These are phyloP conservation scores for Nothura maculosa DNA, from an alignment of 2,797 vertebrate genomes.

Conservation along the genomic window DNA sequence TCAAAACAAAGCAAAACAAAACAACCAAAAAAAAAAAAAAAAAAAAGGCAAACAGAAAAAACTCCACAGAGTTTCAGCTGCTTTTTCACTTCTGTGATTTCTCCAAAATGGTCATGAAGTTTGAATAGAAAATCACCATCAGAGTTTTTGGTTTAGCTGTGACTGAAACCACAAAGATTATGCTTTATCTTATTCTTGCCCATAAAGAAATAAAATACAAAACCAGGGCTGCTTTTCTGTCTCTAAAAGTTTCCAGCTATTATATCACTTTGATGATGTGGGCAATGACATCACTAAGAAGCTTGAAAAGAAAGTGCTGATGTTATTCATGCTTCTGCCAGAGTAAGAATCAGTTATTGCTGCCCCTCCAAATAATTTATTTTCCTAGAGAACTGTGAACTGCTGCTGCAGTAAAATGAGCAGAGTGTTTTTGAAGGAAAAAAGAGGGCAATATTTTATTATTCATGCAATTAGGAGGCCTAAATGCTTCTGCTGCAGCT, in stretches of 20 bases:
- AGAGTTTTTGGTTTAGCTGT: neutral
- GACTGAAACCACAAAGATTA: neutral
- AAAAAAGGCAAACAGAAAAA: too few relatives aligned
- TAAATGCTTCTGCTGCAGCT: neutral
- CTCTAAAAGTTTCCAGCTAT: slow-evolving; percentile 22
- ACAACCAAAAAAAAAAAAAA: too few relatives aligned
- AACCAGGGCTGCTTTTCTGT: neutral
- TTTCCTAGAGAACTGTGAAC: neutral
- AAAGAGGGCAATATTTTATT: neutral
- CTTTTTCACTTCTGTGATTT: slow-evolving; percentile 54
- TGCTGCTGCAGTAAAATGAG: neutral
- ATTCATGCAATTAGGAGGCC: neutral
- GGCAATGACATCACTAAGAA: slow-evolving; percentile 15
- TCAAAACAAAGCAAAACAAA: too few relatives aligned
- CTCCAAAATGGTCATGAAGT: slow-evolving; percentile 28
- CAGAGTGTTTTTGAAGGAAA: slow-evolving; percentile 26
- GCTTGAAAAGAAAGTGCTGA: neutral
- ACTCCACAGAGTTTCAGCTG: too few relatives aligned
- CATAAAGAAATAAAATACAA: slow-evolving; percentile 23
- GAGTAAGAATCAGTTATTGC: neutral
- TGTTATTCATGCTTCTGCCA: neutral
- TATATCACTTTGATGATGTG: neutral
- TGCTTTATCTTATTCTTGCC: slow-evolving; percentile 28
- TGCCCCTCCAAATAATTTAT: slow-evolving; percentile 1
- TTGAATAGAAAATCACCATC: neutral